A percentile compares a stretch with the other conserved stretches of the same genome.
These are phyloP conservation scores for Aleadryas rufinucha DNA, from an alignment of 2,113 vertebrate genomes.

Conservation along the genomic window DNA sequence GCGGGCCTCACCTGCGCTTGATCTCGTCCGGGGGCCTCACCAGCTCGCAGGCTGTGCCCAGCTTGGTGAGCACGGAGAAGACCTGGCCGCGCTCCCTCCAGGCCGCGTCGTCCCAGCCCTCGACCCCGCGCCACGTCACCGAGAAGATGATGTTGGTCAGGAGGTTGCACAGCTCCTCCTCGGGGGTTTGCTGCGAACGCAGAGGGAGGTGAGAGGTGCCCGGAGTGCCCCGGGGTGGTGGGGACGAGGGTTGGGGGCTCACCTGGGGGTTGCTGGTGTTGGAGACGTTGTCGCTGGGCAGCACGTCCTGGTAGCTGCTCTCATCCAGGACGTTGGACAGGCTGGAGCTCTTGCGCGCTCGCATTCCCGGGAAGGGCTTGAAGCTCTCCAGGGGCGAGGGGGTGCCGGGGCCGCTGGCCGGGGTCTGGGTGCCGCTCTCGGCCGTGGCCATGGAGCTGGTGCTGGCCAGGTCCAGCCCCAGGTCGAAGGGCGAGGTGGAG, in stretches of 20 bases:
- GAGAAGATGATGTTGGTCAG: conserved; percentile 94
- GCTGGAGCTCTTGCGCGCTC: conserved; percentile 88
- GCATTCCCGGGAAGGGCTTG: conserved; percentile 77
- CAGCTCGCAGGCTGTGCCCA: conserved; percentile 88
- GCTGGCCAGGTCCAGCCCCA: conserved; percentile 78
- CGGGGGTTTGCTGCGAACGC: conserved; percentile 79
- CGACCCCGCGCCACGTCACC: conserved; percentile 86
- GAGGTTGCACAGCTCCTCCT: conserved; percentile 97
- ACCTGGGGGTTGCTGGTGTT: conserved; percentile 95
- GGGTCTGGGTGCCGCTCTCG: conserved; percentile 71
- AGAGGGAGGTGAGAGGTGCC: background rate
- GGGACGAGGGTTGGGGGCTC: background rate
- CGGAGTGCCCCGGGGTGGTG: rapidly evolving
- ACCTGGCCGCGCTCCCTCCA: conserved; percentile 95
- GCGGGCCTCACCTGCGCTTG: conserved; percentile 84
- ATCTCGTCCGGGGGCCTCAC: conserved; percentile 90
- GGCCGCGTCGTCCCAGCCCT: conserved; percentile 80
- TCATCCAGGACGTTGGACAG: conserved; percentile 95
- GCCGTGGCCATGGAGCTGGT: conserved; percentile 52
- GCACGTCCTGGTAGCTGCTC: conserved; percentile 81
- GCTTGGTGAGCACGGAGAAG: conserved; percentile 95
- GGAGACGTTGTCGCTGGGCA: conserved; percentile 84
- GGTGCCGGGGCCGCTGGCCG: conserved; percentile 82
- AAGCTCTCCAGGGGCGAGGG: conserved; percentile 84
- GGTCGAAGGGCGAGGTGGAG: conserved; percentile 81